Percentiles rank a stretch among this genome's conserved stretches.
Evolutionary conservation across 2,888 invertebrate species (phyloP).

Genomic region (Latrodectus hesperus): DNA sequence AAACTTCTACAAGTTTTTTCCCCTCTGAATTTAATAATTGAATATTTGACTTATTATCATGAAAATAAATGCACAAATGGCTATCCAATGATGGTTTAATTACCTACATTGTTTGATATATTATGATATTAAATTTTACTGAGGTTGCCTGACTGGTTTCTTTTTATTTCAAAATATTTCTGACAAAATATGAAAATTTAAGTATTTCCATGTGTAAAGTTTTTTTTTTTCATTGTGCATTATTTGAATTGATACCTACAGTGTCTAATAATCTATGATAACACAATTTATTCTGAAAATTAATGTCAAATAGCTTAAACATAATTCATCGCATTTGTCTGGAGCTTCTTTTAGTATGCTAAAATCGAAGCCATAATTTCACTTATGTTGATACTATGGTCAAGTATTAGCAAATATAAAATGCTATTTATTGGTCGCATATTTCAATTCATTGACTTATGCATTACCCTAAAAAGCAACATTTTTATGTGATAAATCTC

Average conservation of each 20-base stretch:
- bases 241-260: too few species aligned
- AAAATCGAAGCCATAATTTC: constrained; percentile 18
- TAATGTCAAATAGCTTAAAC: too few species aligned
- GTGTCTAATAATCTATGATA: too few species aligned
- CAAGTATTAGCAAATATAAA: constrained; percentile 42
- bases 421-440: constrained; percentile 41
- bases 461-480: constrained; percentile 49
- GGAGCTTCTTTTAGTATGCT: not conserved
- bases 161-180: not conserved
- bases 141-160: not conserved
- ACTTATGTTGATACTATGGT: constrained; percentile 8
- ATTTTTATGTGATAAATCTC: not conserved
- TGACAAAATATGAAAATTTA: too few species aligned
- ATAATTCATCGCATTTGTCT: too few species aligned
- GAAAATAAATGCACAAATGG: too few species aligned
- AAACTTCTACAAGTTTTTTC: too few species aligned
- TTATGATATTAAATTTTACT: constrained; percentile 2
- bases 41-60: too few species aligned
- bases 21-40: too few species aligned
- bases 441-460: constrained; percentile 5
- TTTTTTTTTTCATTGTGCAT: too few species aligned
- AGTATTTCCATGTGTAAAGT: too few species aligned
- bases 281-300: too few species aligned
- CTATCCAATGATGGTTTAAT: not conserved
- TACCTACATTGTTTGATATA: constrained; percentile 28